These are phyloP conservation scores for Lichenostomus cassidix DNA, from an alignment of 2,113 vertebrate genomes.

Conservation along the genomic window DNA sequence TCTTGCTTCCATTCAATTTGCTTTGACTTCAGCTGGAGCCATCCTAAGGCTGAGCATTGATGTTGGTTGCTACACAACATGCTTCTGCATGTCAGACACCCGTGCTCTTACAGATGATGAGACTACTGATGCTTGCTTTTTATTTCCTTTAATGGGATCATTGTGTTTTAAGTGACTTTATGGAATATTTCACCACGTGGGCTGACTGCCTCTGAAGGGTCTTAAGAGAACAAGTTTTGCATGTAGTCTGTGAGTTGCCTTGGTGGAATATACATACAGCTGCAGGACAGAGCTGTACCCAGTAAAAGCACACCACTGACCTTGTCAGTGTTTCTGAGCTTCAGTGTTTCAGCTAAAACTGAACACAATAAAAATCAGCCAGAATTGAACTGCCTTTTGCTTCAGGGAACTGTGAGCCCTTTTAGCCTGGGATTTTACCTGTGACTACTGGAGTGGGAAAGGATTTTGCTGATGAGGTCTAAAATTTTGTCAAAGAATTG, in stretches of 20 bases:
- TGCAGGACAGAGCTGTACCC: not conserved
- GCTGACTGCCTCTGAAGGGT: not conserved
- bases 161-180: not conserved
- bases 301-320: not conserved
- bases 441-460: not conserved
- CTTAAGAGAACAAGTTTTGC: not conserved
- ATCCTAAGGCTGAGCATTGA: not conserved
- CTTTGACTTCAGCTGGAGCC: not conserved
- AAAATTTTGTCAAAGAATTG: not conserved
- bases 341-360: not conserved
- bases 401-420: not conserved
- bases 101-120: not conserved
- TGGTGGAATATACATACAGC: not conserved
- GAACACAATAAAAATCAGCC: not conserved
- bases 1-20: not conserved
- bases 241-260: not conserved
- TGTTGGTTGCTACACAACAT: not conserved
- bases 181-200: not conserved
- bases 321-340: not conserved
- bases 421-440: not conserved
- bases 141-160: not conserved
- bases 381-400: not conserved
- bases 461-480: not conserved
- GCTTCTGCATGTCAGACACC: not conserved
- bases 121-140: not conserved